Percentiles rank a stretch among this genome's conserved stretches.
Conservation (phyloP, 2,113 vertebrate species). For the Hemibates koningsi region DNA sequence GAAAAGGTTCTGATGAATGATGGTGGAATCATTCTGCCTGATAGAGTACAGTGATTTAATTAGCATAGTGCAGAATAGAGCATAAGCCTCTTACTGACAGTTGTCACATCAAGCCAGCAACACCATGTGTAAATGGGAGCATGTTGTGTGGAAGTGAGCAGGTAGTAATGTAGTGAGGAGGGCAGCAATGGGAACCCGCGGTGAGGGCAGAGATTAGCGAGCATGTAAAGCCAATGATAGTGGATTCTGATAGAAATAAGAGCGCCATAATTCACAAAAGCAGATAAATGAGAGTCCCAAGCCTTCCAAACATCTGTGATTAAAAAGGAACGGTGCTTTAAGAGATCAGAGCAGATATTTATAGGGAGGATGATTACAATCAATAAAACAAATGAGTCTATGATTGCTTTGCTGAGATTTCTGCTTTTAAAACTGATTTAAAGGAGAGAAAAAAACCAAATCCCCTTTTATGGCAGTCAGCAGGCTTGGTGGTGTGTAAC, state of each 20-base stretch:
- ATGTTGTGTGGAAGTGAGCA: neutral
- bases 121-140: conserved; percentile 22
- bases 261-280: neutral
- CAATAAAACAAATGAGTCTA: neutral
- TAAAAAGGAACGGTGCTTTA: neutral
- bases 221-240: conserved; percentile 12
- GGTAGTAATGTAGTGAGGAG: neutral
- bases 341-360: neutral
- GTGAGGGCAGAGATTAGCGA: conserved; percentile 2
- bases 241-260: conserved; percentile 22
- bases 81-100: conserved; percentile 29
- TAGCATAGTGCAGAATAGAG: neutral
- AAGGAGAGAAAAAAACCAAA: neutral
- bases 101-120: conserved; percentile 4
- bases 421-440: neutral
- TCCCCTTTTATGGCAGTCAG: neutral
- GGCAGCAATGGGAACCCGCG: neutral
- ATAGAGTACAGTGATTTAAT: neutral
- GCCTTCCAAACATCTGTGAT: neutral
- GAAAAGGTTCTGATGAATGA: neutral
- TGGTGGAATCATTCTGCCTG: neutral
- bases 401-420: neutral
- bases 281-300: neutral
- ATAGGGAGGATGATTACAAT: neutral
- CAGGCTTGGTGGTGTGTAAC: neutral